Percentiles rank a stretch among this genome's conserved stretches.
phyloP scores from a whole-genome alignment of 2,888 invertebrate genomes.

The Pristionchus entomophagus region DNA sequence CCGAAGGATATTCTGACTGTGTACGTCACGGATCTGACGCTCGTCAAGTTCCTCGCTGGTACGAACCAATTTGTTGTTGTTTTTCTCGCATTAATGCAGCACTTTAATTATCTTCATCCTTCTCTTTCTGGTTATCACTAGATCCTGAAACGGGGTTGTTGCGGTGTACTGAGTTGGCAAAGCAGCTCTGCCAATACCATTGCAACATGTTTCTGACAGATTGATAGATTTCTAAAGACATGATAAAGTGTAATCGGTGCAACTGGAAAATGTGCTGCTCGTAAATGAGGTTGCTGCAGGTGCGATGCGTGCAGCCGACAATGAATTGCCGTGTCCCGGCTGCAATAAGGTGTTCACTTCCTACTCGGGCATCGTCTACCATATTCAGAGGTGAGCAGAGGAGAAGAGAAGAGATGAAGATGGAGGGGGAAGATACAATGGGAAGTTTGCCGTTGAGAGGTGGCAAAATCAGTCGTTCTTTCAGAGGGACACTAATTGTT shows the following conservation, averaged over 20 bases:
- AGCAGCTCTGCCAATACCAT: too few relatives aligned
- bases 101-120: background rate
- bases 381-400: background rate
- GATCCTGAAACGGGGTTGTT: too few relatives aligned
- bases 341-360: constrained; percentile 12
- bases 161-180: too few relatives aligned
- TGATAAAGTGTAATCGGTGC: too few relatives aligned
- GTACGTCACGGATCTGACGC: background rate
- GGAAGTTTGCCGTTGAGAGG: background rate
- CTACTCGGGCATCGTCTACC: background rate
- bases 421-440: background rate
- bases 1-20: constrained; percentile 12
- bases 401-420: background rate
- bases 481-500: too few relatives aligned
- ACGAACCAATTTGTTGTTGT: background rate
- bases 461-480: too few relatives aligned
- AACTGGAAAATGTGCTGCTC: too few relatives aligned
- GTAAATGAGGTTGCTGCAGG: too few relatives aligned
- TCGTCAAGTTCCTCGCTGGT: constrained; percentile 5
- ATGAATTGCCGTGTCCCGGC: background rate
- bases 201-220: too few relatives aligned
- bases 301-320: background rate
- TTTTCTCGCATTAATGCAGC: background rate
- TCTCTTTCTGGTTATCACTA: too few relatives aligned
- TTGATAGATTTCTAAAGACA: too few relatives aligned